Conservation (phyloP, 1,140 invertebrate species). For the Tribolium castaneum region DNA sequence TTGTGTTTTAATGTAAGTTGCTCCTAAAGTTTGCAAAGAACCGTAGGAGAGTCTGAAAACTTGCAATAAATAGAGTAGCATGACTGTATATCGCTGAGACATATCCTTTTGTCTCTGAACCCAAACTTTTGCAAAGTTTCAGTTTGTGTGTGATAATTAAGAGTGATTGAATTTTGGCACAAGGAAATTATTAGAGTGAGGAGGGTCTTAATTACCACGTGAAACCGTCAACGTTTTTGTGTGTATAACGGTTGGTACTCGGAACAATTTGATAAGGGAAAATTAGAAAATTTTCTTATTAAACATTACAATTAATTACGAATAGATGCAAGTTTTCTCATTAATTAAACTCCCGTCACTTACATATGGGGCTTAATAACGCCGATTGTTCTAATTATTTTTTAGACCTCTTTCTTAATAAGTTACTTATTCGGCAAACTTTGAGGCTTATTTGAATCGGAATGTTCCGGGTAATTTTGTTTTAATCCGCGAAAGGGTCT, state of each 20-base stretch:
- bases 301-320: slow-evolving; percentile 18
- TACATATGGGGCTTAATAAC: background rate
- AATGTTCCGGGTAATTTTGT: slow-evolving; percentile 17
- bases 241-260: background rate
- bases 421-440: background rate
- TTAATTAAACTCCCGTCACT: slow-evolving; percentile 29
- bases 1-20: background rate
- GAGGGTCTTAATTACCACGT: slow-evolving; percentile 15
- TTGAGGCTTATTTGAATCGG: background rate
- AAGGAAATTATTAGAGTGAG: background rate
- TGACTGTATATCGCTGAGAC: background rate
- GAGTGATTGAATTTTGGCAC: slow-evolving; percentile 32
- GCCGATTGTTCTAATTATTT: background rate
- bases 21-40: background rate
- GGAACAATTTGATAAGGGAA: slow-evolving; percentile 21
- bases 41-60: background rate
- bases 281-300: slow-evolving; percentile 12
- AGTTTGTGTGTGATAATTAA: slow-evolving; percentile 19
- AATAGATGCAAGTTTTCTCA: slow-evolving; percentile 8
- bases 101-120: background rate
- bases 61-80: background rate
- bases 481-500: slow-evolving; percentile 5
- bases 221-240: slow-evolving; percentile 26
- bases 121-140: background rate
- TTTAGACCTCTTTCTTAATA: background rate